Percentiles rank a stretch among this genome's conserved stretches.
phyloP scores from a whole-genome alignment of 2,797 vertebrate genomes.

The Eulemur coronatus region DNA sequence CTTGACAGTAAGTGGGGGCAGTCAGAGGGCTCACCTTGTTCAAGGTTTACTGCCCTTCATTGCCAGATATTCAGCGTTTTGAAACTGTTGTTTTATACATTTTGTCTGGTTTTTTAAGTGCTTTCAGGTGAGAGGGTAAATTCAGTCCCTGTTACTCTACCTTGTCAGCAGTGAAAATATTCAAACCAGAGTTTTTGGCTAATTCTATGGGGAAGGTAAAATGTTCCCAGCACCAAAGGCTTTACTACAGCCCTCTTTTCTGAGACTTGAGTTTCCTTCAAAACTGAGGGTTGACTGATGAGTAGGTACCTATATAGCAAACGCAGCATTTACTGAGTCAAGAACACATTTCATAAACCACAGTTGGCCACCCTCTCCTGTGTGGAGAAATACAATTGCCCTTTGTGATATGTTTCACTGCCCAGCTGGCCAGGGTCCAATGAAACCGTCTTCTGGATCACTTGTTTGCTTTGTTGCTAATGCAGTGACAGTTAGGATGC shows the following conservation, averaged over 20 bases:
- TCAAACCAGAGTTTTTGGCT: not conserved
- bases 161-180: not conserved
- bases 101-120: not conserved
- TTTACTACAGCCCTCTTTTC: not conserved
- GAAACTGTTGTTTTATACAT: not conserved
- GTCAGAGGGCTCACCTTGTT: not conserved
- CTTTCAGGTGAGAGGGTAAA: not conserved
- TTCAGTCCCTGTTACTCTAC: not conserved
- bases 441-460: not conserved
- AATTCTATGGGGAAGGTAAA: not conserved
- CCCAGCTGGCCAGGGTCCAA: not conserved
- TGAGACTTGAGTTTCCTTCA: not conserved
- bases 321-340: not conserved
- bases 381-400: not conserved
- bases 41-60: not conserved
- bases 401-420: constrained; percentile 16
- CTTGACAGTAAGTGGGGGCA: not conserved
- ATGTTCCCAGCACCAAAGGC: not conserved
- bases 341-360: not conserved
- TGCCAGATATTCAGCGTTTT: not conserved
- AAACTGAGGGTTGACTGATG: not conserved
- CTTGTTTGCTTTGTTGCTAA: not conserved
- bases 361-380: not conserved
- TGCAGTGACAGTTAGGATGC: not conserved
- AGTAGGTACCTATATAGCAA: not conserved